A percentile compares a stretch with the other conserved stretches of the same genome.
phyloP scores from a whole-genome alignment of 2,113 vertebrate species.

The Desmodus rotundus region DNA sequence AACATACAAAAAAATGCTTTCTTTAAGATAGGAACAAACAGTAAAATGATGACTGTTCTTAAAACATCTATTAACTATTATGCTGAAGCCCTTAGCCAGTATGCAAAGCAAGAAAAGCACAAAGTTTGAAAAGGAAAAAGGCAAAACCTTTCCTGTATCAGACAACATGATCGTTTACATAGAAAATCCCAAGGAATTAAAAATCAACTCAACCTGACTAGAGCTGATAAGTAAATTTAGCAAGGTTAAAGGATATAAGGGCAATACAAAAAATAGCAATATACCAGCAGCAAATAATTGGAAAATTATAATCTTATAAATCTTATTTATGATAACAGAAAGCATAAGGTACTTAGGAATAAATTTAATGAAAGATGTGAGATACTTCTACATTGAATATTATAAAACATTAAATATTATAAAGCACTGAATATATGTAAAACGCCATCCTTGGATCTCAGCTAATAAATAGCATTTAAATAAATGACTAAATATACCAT shows the following conservation, averaged over 20 bases:
- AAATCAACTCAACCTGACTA: neutral
- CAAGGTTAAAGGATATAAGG: neutral
- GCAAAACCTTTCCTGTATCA: neutral
- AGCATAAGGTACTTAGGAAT: neutral
- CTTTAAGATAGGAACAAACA: neutral
- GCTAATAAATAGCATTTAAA: conserved; percentile 14
- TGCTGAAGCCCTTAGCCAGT: neutral
- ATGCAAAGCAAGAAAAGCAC: neutral
- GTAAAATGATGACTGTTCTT: neutral
- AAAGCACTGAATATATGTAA: neutral
- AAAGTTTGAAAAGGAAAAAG: neutral
- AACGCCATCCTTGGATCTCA: no score
- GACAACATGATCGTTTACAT: neutral
- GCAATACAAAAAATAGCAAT: neutral
- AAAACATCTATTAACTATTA: neutral
- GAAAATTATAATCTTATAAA: conserved; percentile 7
- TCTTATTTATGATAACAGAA: neutral
- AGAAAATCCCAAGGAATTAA: neutral
- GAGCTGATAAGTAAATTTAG: neutral
- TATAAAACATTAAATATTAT: neutral
- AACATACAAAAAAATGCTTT: neutral
- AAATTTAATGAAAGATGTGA: neutral
- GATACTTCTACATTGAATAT: neutral
- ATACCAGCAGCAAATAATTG: neutral
- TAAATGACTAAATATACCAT: neutral